phyloP scores from a whole-genome alignment of 2,113 vertebrate genomes.

The Takifugu bimaculatus region DNA sequence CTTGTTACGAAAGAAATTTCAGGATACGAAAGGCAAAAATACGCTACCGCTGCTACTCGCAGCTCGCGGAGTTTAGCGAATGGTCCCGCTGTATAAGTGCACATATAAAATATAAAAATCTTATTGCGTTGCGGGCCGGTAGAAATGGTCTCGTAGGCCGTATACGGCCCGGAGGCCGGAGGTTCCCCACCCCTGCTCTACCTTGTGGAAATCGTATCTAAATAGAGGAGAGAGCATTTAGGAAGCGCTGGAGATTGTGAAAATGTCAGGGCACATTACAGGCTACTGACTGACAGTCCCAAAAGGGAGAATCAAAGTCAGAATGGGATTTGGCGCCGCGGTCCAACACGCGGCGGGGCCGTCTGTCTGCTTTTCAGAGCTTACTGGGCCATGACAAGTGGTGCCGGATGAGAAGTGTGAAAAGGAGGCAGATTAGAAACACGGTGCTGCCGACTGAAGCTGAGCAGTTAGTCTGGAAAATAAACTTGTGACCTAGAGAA shows the following conservation, averaged over 20 bases:
- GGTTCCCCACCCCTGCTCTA: background rate
- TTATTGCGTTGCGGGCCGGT: no score
- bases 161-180: no score
- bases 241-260: slow-evolving; percentile 14
- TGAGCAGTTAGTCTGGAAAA: slow-evolving; percentile 43
- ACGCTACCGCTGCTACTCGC: no score
- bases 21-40: no score
- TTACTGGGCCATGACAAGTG: slow-evolving; percentile 32
- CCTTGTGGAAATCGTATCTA: slow-evolving; percentile 25
- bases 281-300: slow-evolving; percentile 12
- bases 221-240: slow-evolving; percentile 30
- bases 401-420: slow-evolving; percentile 29
- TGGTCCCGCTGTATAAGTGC: no score
- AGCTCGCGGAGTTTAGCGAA: no score
- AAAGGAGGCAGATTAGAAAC: slow-evolving; percentile 40
- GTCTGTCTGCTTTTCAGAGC: slow-evolving; percentile 42
- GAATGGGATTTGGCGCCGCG: slow-evolving; percentile 39
- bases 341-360: slow-evolving; percentile 21
- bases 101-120: no score
- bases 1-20: no score
- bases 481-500: slow-evolving; percentile 35
- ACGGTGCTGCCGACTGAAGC: slow-evolving; percentile 19
- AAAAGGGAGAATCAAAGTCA: slow-evolving; percentile 14
- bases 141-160: no score
- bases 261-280: slow-evolving; percentile 33